A percentile compares a stretch with the other conserved stretches of the same genome.
These are phyloP conservation scores for Karalla daura DNA, from an alignment of 2,797 vertebrate species.

Conservation along the genomic window DNA sequence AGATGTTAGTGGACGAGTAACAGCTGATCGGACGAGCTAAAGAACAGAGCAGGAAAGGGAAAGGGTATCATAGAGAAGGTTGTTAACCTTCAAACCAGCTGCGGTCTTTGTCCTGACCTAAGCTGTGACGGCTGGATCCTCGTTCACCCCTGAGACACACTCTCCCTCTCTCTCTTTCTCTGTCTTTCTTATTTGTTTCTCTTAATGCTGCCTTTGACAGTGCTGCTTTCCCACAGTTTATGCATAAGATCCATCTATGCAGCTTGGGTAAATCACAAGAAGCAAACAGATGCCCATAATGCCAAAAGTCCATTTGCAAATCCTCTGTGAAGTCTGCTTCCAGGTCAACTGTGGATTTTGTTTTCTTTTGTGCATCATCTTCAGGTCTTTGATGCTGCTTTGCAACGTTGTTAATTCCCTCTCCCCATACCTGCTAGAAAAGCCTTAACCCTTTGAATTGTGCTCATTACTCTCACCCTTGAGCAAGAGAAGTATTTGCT, in stretches of 20 bases:
- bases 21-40: conserved; percentile 24
- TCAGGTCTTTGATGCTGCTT: neutral
- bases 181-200: too few relatives aligned
- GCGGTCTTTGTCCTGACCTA: conserved; percentile 25
- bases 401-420: neutral
- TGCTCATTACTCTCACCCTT: neutral
- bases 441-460: neutral
- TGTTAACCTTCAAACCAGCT: conserved; percentile 53
- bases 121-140: conserved; percentile 17
- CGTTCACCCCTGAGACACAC: conserved; percentile 4
- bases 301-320: conserved; percentile 9
- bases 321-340: neutral
- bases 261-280: neutral
- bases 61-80: conserved; percentile 14
- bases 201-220: neutral
- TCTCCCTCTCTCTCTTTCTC: too few relatives aligned
- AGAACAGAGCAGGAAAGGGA: conserved; percentile 24
- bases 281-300: neutral
- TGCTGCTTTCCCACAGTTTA: conserved; percentile 9
- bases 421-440: neutral
- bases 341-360: neutral
- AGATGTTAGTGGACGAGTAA: conserved; percentile 16
- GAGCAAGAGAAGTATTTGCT: neutral
- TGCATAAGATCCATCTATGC: neutral
- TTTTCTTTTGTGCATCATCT: neutral